phyloP scores from a whole-genome alignment of 2,113 vertebrate species.

The Candoia aspera region DNA sequence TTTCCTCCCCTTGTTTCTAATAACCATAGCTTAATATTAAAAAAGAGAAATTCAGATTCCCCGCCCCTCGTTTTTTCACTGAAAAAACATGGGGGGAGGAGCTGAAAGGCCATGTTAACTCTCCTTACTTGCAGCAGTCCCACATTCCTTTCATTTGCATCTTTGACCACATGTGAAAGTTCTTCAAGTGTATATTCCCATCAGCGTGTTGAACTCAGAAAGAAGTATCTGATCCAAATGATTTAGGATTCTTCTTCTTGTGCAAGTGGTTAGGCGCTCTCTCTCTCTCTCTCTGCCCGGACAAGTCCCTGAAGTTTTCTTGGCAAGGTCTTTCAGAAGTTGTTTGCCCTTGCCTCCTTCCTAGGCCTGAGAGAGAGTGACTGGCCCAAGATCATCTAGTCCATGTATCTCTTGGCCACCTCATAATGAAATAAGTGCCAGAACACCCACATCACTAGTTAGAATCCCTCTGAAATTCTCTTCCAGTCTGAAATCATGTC shows the following conservation, averaged over 20 bases:
- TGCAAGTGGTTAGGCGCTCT: not conserved
- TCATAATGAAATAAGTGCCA: not conserved
- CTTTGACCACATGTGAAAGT: not conserved
- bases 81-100: not conserved
- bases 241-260: not conserved
- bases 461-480: not conserved
- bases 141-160: not conserved
- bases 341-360: too few relatives aligned
- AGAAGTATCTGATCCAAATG: not conserved
- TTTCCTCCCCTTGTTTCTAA: slow-evolving; percentile 47
- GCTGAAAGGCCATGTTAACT: too few relatives aligned
- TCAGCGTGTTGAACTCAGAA: too few relatives aligned
- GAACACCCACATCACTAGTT: not conserved
- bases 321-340: too few relatives aligned
- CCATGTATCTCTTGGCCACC: not conserved
- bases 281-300: too few relatives aligned
- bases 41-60: not conserved
- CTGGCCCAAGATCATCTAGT: too few relatives aligned
- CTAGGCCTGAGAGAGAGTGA: too few relatives aligned
- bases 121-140: not conserved
- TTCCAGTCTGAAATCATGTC: not conserved
- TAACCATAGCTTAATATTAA: not conserved
- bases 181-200: not conserved
- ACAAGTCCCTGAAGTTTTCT: too few relatives aligned
- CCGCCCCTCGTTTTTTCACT: not conserved